These are phyloP conservation scores for Microdon myrmicae DNA, from an alignment of 2,888 invertebrate genomes.

Conservation along the genomic window DNA sequence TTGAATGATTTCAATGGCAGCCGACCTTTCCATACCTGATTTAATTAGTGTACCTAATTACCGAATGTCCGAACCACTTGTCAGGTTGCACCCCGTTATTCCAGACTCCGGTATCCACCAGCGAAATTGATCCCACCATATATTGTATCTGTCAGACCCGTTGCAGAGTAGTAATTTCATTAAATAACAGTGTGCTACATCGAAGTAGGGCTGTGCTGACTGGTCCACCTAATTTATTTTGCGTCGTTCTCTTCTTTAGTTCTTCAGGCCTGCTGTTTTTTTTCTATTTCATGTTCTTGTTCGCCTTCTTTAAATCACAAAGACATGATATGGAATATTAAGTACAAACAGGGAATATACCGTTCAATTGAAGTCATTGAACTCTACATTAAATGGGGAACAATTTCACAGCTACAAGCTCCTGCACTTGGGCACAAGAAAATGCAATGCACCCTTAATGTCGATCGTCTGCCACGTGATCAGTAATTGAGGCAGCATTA, in stretches of 20 bases:
- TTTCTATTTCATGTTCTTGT: no score
- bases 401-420: constrained; percentile 9
- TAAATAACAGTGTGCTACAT: constrained; percentile 24
- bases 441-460: no score
- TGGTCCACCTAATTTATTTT: background rate
- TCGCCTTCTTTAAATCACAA: no score
- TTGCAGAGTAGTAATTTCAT: constrained; percentile 30
- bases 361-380: constrained; percentile 36
- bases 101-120: no score
- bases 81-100: no score
- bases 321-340: constrained; percentile 27
- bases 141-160: constrained; percentile 11
- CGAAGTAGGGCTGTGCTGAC: constrained; percentile 12
- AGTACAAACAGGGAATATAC: constrained; percentile 34
- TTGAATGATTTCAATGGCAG: no score
- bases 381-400: constrained; percentile 18
- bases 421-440: no score
- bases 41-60: no score
- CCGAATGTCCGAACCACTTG: no score
- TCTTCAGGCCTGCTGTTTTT: background rate
- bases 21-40: no score
- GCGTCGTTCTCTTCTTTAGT: constrained; percentile 1
- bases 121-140: constrained; percentile 25
- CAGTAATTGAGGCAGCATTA: no score
- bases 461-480: no score